A percentile compares a stretch with the other conserved stretches of the same genome.
phyloP scores from a whole-genome alignment of 2,113 vertebrate genomes.

The Pterocles orientalis region DNA sequence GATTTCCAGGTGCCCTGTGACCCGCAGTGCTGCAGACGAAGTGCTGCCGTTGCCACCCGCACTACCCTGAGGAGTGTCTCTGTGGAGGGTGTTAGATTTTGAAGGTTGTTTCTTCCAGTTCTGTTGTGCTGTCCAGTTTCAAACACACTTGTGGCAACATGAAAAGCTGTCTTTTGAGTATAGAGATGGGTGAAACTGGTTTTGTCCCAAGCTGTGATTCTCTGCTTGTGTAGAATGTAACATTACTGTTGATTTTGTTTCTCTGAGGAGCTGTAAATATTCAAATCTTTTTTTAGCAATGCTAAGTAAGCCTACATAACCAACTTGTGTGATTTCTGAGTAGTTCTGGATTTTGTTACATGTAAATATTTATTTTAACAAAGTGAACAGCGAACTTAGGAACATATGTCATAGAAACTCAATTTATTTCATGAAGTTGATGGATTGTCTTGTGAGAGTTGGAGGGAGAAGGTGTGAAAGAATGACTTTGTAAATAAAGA shows the following conservation, averaged over 20 bases:
- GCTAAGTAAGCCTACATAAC: not conserved
- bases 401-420: not conserved
- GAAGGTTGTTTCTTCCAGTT: not conserved
- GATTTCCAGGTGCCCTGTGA: not conserved
- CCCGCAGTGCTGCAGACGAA: not conserved
- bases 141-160: not conserved
- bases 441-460: not conserved
- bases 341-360: not conserved
- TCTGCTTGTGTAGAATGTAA: not conserved
- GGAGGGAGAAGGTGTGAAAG: not conserved
- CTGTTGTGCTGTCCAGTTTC: not conserved
- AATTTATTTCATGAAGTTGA: not conserved
- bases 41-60: not conserved
- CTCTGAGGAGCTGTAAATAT: not conserved
- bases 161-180: not conserved
- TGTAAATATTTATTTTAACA: slow-evolving; percentile 33
- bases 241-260: not conserved
- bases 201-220: not conserved
- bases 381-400: not conserved
- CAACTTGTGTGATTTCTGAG: not conserved
- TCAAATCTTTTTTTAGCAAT: not conserved
- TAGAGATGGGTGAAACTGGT: not conserved
- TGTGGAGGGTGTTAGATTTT: not conserved
- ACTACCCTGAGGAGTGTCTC: not conserved
- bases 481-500: not conserved